These are phyloP conservation scores for Escarpia spicata DNA, from an alignment of 2,888 invertebrate species.

Conservation along the genomic window DNA sequence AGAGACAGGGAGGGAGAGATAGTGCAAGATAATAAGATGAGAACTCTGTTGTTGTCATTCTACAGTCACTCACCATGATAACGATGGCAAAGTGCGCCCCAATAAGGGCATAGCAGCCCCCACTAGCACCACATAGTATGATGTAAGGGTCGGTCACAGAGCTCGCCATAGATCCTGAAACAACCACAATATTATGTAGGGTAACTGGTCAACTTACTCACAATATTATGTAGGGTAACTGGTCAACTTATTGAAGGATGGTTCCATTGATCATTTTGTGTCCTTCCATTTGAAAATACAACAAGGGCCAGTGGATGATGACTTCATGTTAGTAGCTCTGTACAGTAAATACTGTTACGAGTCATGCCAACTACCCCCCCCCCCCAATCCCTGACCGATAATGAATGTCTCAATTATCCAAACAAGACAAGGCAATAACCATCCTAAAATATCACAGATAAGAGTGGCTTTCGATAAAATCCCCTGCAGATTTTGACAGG, in stretches of 20 bases:
- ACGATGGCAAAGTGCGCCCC: slow-evolving; percentile 93
- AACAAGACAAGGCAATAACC: no score
- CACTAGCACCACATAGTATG: slow-evolving; percentile 90
- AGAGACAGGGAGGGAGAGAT: background rate
- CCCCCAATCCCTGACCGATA: no score
- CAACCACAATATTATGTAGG: background rate
- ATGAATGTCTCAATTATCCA: no score
- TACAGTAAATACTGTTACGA: no score
- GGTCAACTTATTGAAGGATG: background rate
- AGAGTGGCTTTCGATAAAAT: no score
- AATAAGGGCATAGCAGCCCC: slow-evolving; percentile 93
- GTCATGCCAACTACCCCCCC: no score
- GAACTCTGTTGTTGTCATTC: background rate
- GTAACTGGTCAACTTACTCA: background rate
- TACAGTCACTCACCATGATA: slow-evolving; percentile 75
- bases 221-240: background rate
- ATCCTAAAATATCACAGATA: no score
- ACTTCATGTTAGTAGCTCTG: background rate
- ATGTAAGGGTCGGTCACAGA: slow-evolving; percentile 66
- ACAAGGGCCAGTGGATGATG: background rate
- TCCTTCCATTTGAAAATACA: background rate
- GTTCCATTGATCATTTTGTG: background rate
- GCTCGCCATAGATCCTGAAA: slow-evolving; percentile 67
- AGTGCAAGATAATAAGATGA: background rate
- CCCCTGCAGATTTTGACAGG: no score